Percentiles rank a stretch among this genome's conserved stretches.
Evolutionary conservation across 2,797 vertebrate genomes (phyloP).

Genomic region (Hippocampus kuda): DNA sequence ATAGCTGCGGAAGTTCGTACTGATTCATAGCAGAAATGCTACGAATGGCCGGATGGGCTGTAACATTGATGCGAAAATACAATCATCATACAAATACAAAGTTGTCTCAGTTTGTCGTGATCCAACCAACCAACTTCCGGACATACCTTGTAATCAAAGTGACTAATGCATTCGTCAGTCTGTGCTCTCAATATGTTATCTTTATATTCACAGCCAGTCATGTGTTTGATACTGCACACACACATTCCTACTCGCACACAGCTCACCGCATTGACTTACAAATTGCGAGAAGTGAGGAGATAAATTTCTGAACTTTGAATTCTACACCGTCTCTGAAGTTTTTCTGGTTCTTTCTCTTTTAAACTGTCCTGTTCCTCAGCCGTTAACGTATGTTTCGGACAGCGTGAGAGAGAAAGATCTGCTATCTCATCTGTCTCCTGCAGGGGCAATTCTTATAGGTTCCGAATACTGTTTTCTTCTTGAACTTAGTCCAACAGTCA

Average conservation of each 20-base stretch:
- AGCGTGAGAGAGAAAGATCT: not conserved
- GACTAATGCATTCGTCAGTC: not conserved
- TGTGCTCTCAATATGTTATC: not conserved
- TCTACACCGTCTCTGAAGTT: slow-evolving; percentile 49
- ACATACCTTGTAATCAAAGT: not conserved
- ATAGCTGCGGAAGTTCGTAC: no score
- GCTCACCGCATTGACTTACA: slow-evolving; percentile 37
- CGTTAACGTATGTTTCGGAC: slow-evolving; percentile 5
- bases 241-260: slow-evolving; percentile 2
- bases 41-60: no score
- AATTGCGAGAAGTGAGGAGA: slow-evolving; percentile 39
- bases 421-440: not conserved
- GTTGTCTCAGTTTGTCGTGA: not conserved
- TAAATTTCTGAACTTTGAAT: slow-evolving; percentile 34
- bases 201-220: not conserved
- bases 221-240: slow-evolving; percentile 9
- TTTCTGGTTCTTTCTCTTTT: slow-evolving; percentile 31
- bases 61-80: no score
- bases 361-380: slow-evolving; percentile 24
- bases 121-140: not conserved
- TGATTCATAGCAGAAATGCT: no score
- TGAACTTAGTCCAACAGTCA: not conserved
- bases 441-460: not conserved
- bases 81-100: no score
- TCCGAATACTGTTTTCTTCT: not conserved